These are phyloP conservation scores for Cyphomyrus discorhynchus DNA, from an alignment of 2,113 vertebrate genomes.

Conservation along the genomic window DNA sequence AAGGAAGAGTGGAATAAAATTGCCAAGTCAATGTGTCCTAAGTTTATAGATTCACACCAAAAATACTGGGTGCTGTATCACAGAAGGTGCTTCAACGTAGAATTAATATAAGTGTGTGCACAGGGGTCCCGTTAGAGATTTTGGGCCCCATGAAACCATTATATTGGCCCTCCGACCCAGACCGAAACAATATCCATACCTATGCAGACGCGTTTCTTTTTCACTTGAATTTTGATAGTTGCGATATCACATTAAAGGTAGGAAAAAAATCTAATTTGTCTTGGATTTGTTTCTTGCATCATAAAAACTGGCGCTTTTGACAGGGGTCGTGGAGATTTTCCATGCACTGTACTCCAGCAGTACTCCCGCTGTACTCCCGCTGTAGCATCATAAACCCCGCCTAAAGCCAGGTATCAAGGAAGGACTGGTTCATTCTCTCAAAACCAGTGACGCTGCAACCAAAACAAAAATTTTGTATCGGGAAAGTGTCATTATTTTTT, in stretches of 20 bases:
- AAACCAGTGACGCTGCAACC: conserved; percentile 9
- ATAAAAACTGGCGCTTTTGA: not conserved
- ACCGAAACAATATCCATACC: not conserved
- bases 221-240: not conserved
- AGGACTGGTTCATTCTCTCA: not conserved
- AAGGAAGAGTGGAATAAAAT: not conserved
- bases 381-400: not conserved
- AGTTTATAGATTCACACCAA: not conserved
- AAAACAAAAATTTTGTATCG: conserved; percentile 12
- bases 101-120: not conserved
- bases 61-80: not conserved
- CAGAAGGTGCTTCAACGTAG: not conserved
- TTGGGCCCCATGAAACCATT: not conserved
- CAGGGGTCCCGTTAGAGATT: not conserved
- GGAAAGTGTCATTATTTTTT: conserved; percentile 33
- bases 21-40: not conserved
- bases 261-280: not conserved
- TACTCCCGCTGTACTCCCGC: no score
- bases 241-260: not conserved
- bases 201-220: not conserved
- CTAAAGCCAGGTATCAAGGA: not conserved
- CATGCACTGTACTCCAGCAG: not conserved
- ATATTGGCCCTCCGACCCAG: not conserved
- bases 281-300: not conserved
- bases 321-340: not conserved